These are phyloP conservation scores for Ophioderma brevispina DNA, from an alignment of 35 echinoderm and acorn worm genomes.

Conservation along the genomic window DNA sequence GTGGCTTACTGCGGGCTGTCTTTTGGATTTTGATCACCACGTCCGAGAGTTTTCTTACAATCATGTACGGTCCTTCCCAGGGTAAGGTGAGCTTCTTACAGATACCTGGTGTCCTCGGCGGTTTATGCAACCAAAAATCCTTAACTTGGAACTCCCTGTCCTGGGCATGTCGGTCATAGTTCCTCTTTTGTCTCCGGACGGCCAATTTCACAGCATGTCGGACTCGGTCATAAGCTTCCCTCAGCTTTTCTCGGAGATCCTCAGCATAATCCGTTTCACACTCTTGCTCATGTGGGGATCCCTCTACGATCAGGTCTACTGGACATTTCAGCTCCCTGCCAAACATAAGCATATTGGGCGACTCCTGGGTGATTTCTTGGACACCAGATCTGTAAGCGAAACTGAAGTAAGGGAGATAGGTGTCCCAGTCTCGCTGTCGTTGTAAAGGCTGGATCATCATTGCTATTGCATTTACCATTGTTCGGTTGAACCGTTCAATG, in stretches of 20 bases:
- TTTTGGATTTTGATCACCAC: slow-evolving; percentile 51
- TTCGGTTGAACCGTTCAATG: slow-evolving; percentile 59
- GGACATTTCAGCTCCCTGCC: background rate
- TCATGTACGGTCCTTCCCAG: slow-evolving; percentile 39
- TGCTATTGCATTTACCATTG: slow-evolving; percentile 22
- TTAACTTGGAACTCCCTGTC: background rate
- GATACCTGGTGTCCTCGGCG: slow-evolving; percentile 7
- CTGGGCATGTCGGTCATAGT: slow-evolving; percentile 30
- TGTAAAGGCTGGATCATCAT: background rate
- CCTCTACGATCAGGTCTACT: background rate
- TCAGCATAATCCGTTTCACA: background rate
- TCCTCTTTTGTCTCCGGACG: slow-evolving; percentile 6
- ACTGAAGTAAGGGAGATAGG: background rate
- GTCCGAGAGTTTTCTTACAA: slow-evolving; percentile 17
- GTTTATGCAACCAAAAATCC: slow-evolving; percentile 40
- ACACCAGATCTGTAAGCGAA: background rate
- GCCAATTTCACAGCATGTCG: background rate
- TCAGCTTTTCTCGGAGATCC: background rate
- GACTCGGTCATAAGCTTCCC: background rate
- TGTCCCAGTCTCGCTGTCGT: background rate
- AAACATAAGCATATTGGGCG: background rate
- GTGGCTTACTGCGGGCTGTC: background rate
- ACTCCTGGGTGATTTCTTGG: background rate
- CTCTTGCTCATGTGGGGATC: background rate
- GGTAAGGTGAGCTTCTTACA: slow-evolving; percentile 21